Evolutionary conservation across 2,113 vertebrate genomes (phyloP).

Genomic region (Myotis davidii): DNA sequence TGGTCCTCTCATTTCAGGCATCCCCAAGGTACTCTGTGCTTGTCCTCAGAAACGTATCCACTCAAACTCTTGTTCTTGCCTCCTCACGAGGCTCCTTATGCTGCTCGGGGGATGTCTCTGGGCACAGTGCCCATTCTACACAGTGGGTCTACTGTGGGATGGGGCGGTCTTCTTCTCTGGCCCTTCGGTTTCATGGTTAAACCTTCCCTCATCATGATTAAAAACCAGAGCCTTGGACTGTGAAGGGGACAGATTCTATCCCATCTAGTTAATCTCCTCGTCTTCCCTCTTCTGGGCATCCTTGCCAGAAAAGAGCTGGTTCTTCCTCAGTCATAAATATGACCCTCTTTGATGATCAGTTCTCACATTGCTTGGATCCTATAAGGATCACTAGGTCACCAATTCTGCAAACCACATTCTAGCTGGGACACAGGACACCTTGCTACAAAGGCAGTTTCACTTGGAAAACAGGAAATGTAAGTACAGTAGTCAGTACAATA

Average conservation of each 20-base stretch:
- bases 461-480: constrained; percentile 39
- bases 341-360: neutral
- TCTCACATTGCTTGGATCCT: neutral
- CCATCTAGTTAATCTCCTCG: neutral
- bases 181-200: neutral
- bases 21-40: neutral
- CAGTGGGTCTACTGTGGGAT: neutral
- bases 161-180: neutral
- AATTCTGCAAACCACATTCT: neutral
- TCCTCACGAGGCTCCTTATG: neutral
- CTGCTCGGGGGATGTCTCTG: neutral
- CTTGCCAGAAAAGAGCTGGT: neutral
- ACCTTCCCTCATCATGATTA: neutral
- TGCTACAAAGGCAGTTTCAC: constrained; percentile 37
- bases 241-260: neutral
- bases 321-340: neutral
- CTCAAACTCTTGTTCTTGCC: neutral
- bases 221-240: neutral
- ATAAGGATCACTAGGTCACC: neutral
- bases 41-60: neutral
- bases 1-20: neutral
- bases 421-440: neutral
- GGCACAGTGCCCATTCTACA: neutral
- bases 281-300: neutral
- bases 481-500: neutral